phyloP scores from a whole-genome alignment of 2,797 vertebrate species.

The Pseudocheirus occidentalis region DNA sequence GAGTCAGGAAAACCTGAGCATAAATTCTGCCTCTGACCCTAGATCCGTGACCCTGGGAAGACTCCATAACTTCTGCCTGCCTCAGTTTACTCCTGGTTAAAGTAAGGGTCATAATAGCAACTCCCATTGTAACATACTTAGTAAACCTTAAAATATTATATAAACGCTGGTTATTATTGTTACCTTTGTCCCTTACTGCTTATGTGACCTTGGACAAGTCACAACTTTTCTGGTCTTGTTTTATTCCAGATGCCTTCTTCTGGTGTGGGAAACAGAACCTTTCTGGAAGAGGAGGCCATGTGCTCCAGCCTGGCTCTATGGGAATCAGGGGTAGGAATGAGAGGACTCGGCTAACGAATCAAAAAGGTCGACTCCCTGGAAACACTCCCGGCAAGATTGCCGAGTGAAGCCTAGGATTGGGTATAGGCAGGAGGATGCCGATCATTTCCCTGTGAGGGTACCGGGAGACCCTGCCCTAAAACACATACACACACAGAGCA shows the following conservation, averaged over 20 bases:
- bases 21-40: neutral
- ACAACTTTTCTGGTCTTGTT: neutral
- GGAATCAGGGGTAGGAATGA: neutral
- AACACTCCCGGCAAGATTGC: neutral
- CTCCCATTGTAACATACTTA: neutral
- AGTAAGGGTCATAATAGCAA: too few species aligned
- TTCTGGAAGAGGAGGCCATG: neutral
- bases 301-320: neutral
- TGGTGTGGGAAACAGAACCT: neutral
- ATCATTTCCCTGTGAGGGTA: neutral
- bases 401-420: neutral
- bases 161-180: neutral
- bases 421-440: neutral
- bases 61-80: neutral
- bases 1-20: neutral
- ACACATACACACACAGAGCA: neutral
- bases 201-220: too few species aligned
- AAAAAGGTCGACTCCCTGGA: neutral
- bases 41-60: neutral
- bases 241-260: neutral
- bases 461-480: neutral
- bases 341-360: neutral
- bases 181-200: neutral
- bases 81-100: neutral
- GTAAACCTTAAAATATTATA: neutral